Percentiles rank a stretch among this genome's conserved stretches.
Evolutionary conservation across 2,113 vertebrate species (phyloP).

Genomic region (Vidua chalybeata): DNA sequence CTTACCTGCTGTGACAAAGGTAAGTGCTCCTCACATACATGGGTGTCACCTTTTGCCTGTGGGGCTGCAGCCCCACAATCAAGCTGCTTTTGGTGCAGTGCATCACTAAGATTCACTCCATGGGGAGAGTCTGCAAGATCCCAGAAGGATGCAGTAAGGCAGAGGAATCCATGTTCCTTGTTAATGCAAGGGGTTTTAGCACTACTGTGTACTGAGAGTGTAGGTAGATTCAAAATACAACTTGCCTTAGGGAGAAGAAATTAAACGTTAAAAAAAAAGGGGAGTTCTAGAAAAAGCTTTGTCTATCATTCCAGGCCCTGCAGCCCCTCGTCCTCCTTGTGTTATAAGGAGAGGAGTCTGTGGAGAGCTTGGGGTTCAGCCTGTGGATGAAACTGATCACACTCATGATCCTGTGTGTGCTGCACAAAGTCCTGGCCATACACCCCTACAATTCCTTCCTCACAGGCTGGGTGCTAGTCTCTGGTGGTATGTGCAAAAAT

Average conservation of each 20-base stretch:
- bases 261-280: not conserved
- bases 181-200: not conserved
- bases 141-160: not conserved
- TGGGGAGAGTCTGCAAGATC: not conserved
- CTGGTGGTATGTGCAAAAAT: not conserved
- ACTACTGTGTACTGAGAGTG: not conserved
- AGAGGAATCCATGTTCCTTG: not conserved
- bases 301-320: not conserved
- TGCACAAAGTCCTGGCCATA: not conserved
- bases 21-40: not conserved
- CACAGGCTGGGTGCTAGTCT: not conserved
- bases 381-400: not conserved
- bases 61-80: not conserved
- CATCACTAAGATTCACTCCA: not conserved
- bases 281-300: not conserved
- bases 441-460: not conserved
- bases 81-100: not conserved
- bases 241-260: not conserved
- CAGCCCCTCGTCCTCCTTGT: not conserved
- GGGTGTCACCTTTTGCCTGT: not conserved
- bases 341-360: not conserved
- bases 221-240: not conserved
- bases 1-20: not conserved
- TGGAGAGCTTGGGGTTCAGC: not conserved
- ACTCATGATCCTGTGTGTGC: not conserved